These are phyloP conservation scores for Odontocerum albicorne DNA, from an alignment of 2,888 invertebrate species.

Conservation along the genomic window DNA sequence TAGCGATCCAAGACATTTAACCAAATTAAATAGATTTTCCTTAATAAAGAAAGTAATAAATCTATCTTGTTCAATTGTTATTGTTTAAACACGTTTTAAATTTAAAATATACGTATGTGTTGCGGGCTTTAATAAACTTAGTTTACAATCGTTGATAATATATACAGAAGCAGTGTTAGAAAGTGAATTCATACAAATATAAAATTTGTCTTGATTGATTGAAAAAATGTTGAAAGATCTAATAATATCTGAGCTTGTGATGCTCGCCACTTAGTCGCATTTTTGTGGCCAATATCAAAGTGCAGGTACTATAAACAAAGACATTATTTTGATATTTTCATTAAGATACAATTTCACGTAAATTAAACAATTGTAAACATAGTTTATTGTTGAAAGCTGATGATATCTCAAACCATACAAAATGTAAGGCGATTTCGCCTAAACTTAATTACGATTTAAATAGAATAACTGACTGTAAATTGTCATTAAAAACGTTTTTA, in stretches of 20 bases:
- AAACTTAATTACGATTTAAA: conserved; percentile 31
- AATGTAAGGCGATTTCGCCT: conserved; percentile 37
- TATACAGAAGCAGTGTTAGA: too few species aligned
- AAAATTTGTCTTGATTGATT: too few species aligned
- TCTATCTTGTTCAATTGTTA: conserved; percentile 34
- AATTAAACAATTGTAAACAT: conserved; percentile 15
- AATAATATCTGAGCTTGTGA: too few species aligned
- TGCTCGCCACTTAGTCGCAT: too few species aligned
- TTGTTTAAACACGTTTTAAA: conserved; percentile 33
- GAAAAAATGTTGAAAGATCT: too few species aligned
- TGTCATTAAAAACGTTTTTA: conserved; percentile 31
- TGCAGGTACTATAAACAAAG: too few species aligned
- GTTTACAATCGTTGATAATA: conserved; percentile 7
- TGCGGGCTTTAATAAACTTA: conserved; percentile 18
- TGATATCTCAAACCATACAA: conserved; percentile 31
- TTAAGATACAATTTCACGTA: too few species aligned
- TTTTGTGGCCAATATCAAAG: too few species aligned
- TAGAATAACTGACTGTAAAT: conserved; percentile 35
- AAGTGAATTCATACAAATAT: too few species aligned
- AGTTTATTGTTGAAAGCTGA: conserved; percentile 19
- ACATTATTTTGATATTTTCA: too few species aligned
- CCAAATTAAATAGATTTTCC: conserved; percentile 13
- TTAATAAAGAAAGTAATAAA: conserved; percentile 29
- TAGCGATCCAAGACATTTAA: conserved; percentile 15
- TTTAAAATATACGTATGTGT: conserved; percentile 33